Conservation (phyloP, 1,140 invertebrate species). For the Megathymus violae region DNA sequence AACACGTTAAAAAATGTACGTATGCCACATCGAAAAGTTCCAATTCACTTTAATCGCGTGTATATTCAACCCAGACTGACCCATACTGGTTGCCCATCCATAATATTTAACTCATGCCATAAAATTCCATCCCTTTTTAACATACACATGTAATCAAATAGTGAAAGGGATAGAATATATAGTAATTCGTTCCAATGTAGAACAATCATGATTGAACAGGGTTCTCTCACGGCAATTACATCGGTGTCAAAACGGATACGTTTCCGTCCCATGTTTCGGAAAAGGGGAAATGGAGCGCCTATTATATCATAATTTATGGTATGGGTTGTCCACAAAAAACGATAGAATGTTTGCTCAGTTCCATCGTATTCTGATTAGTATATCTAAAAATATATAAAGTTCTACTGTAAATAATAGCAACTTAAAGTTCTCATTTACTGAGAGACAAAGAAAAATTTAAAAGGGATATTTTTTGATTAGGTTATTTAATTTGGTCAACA, state of each 20-base stretch:
- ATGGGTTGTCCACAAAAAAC: slow-evolving; percentile 33
- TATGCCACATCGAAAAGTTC: slow-evolving; percentile 27
- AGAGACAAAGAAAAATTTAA: too few relatives aligned
- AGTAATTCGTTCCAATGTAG: slow-evolving; percentile 55
- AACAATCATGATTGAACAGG: slow-evolving; percentile 42
- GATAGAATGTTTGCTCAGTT: slow-evolving; percentile 2
- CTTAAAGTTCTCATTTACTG: too few relatives aligned
- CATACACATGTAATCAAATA: slow-evolving; percentile 10
- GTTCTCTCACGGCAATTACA: slow-evolving; percentile 68
- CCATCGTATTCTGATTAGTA: slow-evolving; percentile 1
- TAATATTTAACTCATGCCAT: slow-evolving; percentile 47
- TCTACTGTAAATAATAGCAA: too few relatives aligned
- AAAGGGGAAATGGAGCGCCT: slow-evolving; percentile 47
- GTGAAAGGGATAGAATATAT: slow-evolving; percentile 40
- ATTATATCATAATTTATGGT: slow-evolving; percentile 55
- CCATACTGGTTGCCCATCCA: slow-evolving; percentile 41
- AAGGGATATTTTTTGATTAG: too few relatives aligned
- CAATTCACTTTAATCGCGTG: slow-evolving; percentile 14
- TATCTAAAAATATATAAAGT: too few relatives aligned
- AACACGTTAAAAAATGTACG: too few relatives aligned
- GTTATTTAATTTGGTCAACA: too few relatives aligned
- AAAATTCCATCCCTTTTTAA: slow-evolving; percentile 42
- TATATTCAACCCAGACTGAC: slow-evolving; percentile 14
- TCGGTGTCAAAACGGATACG: slow-evolving; percentile 67
- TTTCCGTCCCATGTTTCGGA: slow-evolving; percentile 46